Evolutionary conservation across 1,140 invertebrate species (phyloP).

Genomic region (Orchesella cincta): DNA sequence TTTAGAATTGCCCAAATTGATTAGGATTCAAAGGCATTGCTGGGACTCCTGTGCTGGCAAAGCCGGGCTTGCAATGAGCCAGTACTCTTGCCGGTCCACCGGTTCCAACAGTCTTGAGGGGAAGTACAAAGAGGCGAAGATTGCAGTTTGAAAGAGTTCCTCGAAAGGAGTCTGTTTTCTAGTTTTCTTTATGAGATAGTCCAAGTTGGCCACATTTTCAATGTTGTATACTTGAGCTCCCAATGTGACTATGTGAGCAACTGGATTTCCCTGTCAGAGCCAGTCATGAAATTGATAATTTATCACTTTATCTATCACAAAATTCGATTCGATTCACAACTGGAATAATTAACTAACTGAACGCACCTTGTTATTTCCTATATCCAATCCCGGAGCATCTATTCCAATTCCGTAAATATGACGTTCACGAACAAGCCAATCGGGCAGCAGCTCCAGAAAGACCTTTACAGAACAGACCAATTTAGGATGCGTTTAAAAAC

Average conservation of each 20-base stretch:
- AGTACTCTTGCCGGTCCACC: slow-evolving; percentile 41
- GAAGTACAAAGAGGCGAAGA: slow-evolving; percentile 33
- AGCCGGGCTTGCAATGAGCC: slow-evolving; percentile 33
- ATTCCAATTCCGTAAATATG: slow-evolving; percentile 66
- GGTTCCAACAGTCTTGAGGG: slow-evolving; percentile 43
- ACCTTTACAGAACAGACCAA: slow-evolving; percentile 55
- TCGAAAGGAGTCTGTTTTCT: neutral
- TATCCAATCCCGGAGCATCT: slow-evolving; percentile 66
- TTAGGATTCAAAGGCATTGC: too few species aligned
- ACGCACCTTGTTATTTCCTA: slow-evolving; percentile 54
- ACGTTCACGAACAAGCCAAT: slow-evolving; percentile 63
- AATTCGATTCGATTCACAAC: too few species aligned
- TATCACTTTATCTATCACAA: too few species aligned
- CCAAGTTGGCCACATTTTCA: slow-evolving; percentile 48
- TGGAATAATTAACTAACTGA: neutral
- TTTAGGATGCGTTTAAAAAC: neutral
- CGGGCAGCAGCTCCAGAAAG: slow-evolving; percentile 61
- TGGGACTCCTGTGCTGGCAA: too few species aligned
- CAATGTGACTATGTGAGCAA: slow-evolving; percentile 26
- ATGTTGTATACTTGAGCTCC: slow-evolving; percentile 36
- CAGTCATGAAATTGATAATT: neutral
- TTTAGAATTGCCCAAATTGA: too few species aligned
- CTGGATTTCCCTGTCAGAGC: slow-evolving; percentile 34
- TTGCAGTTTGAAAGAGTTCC: neutral
- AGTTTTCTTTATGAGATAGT: neutral